These are phyloP conservation scores for Ligdia adustata DNA, from an alignment of 2,888 invertebrate species.

Conservation along the genomic window DNA sequence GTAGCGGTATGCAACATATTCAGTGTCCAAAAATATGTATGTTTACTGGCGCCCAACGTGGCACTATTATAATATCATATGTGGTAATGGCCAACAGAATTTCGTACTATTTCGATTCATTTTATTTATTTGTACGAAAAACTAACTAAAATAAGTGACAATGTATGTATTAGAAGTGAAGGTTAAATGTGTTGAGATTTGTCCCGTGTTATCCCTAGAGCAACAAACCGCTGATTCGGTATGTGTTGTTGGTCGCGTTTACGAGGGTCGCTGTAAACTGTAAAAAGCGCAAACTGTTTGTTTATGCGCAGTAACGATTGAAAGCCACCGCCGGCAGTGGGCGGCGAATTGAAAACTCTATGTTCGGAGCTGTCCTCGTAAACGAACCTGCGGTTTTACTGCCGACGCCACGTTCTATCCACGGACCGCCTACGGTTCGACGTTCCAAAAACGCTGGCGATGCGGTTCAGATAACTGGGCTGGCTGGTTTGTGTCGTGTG, in stretches of 20 bases:
- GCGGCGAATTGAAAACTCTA: constrained; percentile 53
- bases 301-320: constrained; percentile 68
- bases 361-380: constrained; percentile 50
- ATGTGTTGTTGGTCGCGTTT: constrained; percentile 72
- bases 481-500: too few species aligned
- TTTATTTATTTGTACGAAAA: too few species aligned
- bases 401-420: constrained; percentile 38
- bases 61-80: too few species aligned
- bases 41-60: background rate
- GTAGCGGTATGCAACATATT: too few species aligned
- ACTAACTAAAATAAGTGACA: background rate
- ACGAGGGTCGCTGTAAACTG: constrained; percentile 78
- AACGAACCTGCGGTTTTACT: constrained; percentile 66
- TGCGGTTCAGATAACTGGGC: constrained; percentile 28
- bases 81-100: too few species aligned
- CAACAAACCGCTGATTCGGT: constrained; percentile 72
- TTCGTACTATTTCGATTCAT: too few species aligned
- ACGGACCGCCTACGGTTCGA: constrained; percentile 24
- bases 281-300: constrained; percentile 80
- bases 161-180: background rate
- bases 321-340: constrained; percentile 46
- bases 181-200: too few species aligned
- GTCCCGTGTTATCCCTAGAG: constrained; percentile 45
- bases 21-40: too few species aligned
- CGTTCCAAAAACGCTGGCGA: constrained; percentile 32